Evolutionary conservation across 1,140 invertebrate species (phyloP).

Genomic region (Aphaenogaster floridana): DNA sequence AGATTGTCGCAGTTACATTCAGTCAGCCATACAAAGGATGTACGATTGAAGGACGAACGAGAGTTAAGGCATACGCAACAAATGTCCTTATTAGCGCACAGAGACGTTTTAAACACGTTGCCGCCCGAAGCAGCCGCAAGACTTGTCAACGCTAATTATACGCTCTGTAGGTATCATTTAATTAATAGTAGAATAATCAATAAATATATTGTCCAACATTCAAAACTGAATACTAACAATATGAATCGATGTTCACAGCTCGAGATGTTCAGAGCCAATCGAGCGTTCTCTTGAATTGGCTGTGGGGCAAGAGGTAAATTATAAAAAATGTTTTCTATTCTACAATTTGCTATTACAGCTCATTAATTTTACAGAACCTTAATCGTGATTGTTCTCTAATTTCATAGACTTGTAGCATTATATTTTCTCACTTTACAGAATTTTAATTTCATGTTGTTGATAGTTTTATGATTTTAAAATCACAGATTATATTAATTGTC

Average conservation of each 20-base stretch:
- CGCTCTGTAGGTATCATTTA: slow-evolving; percentile 89
- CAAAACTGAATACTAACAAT: background rate
- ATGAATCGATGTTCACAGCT: slow-evolving; percentile 87
- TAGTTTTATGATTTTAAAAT: background rate
- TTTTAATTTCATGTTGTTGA: background rate
- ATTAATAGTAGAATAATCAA: slow-evolving; percentile 3
- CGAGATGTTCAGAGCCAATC: slow-evolving; percentile 92
- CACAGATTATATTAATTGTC: background rate
- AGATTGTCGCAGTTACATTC: slow-evolving; percentile 92
- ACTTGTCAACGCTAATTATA: slow-evolving; percentile 91
- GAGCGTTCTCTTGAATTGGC: slow-evolving; percentile 92
- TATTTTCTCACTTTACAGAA: background rate
- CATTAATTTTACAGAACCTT: background rate
- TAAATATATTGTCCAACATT: background rate
- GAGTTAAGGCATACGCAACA: slow-evolving; percentile 91
- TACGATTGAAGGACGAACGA: slow-evolving; percentile 91
- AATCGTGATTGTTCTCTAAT: background rate
- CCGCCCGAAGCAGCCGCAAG: slow-evolving; percentile 90
- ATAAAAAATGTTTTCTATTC: slow-evolving; percentile 20
- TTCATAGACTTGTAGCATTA: background rate
- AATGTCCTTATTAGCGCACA: slow-evolving; percentile 90
- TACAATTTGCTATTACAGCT: background rate
- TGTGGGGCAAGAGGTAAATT: slow-evolving; percentile 89
- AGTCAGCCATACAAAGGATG: slow-evolving; percentile 91
- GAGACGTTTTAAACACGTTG: slow-evolving; percentile 89